These are phyloP conservation scores for Mayetiola destructor DNA, from an alignment of 2,888 invertebrate genomes.

Conservation along the genomic window DNA sequence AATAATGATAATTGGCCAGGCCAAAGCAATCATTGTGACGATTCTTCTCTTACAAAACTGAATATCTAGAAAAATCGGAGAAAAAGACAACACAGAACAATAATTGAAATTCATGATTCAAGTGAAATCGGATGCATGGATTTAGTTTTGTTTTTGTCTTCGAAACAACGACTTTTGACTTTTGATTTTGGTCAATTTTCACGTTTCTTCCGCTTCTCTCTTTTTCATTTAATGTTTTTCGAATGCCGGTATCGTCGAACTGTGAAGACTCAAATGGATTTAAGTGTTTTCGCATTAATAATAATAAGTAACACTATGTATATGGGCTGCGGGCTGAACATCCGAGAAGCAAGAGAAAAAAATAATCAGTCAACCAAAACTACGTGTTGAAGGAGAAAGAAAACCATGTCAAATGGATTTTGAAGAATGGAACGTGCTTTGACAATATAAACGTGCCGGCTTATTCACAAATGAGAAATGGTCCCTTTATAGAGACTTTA, in stretches of 20 bases:
- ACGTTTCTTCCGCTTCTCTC: too few relatives aligned
- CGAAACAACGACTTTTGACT: too few relatives aligned
- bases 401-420: conserved; percentile 6
- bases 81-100: background rate
- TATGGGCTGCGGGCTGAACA: background rate
- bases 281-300: too few relatives aligned
- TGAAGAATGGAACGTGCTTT: conserved; percentile 2
- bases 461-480: too few relatives aligned
- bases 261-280: background rate
- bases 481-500: too few relatives aligned
- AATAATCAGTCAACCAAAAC: background rate
- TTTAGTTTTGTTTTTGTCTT: background rate
- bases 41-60: background rate
- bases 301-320: background rate
- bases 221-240: background rate
- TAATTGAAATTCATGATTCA: background rate
- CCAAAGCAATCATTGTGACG: too few relatives aligned
- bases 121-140: background rate
- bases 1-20: too few relatives aligned
- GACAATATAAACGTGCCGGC: background rate
- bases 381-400: background rate
- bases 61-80: too few relatives aligned
- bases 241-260: background rate
- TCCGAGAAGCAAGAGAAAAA: background rate
- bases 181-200: background rate